A percentile compares a stretch with the other conserved stretches of the same genome.
These are phyloP conservation scores for Melanargia galathea DNA, from an alignment of 2,888 invertebrate genomes.

Conservation along the genomic window DNA sequence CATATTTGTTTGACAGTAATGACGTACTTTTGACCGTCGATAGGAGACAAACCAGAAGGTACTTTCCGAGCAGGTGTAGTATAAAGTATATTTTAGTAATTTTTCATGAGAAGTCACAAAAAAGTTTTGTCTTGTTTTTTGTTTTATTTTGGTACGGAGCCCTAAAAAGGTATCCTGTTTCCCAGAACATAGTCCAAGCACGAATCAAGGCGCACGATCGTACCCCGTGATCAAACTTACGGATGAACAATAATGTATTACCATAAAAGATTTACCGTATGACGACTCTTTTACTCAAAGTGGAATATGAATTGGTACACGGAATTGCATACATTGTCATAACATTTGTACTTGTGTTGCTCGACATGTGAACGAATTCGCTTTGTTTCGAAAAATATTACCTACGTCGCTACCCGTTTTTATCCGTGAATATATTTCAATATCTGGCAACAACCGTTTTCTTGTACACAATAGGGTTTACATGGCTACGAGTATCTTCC, in stretches of 20 bases:
- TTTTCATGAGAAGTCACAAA: no score
- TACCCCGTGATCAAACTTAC: conserved; percentile 72
- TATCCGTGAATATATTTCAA: conserved; percentile 25
- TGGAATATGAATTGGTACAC: conserved; percentile 75
- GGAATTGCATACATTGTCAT: conserved; percentile 69
- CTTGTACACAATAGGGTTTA: conserved; percentile 12
- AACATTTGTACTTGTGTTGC: conserved; percentile 54
- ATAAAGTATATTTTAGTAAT: no score
- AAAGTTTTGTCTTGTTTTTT: no score
- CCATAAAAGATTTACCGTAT: conserved; percentile 74
- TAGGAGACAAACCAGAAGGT: no score
- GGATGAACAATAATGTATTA: conserved; percentile 66
- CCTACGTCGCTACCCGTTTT: conserved; percentile 28
- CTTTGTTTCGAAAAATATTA: conserved; percentile 45
- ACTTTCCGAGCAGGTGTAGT: no score
- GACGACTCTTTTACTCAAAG: conserved; percentile 72
- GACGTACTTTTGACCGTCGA: no score
- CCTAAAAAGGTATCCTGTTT: conserved; percentile 26
- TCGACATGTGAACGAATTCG: conserved; percentile 58
- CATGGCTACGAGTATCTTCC: neutral
- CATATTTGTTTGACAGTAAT: no score
- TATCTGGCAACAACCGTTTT: conserved; percentile 19
- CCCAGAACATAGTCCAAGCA: conserved; percentile 58
- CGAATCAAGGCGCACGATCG: conserved; percentile 75
- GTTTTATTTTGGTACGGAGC: no score